Conservation (phyloP, 2,113 vertebrate species). For the Lamprologus callipterus region DNA sequence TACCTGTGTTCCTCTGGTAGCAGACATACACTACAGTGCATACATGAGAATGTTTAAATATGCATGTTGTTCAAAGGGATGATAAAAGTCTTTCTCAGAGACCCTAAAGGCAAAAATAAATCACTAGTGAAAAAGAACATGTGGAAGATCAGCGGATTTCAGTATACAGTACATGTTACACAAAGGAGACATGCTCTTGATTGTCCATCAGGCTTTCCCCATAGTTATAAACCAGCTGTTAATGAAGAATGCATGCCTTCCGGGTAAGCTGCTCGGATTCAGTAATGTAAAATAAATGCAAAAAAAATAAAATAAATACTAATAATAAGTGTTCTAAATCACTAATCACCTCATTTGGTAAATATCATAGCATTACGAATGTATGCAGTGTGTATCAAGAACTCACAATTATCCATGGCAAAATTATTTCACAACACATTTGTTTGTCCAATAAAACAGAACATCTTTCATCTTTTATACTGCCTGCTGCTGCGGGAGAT, state of each 20-base stretch:
- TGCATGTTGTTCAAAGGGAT: not conserved
- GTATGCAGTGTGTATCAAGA: not conserved
- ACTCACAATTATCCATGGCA: not conserved
- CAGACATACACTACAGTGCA: not conserved
- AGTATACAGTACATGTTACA: not conserved
- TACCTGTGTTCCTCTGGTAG: not conserved
- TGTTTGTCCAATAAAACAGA: conserved; percentile 26
- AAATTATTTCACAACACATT: not conserved
- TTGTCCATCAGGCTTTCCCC: not conserved
- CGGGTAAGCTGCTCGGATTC: not conserved
- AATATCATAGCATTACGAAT: not conserved
- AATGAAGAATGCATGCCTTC: not conserved
- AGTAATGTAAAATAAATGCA: not conserved
- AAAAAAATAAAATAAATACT: not conserved
- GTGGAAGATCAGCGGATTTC: not conserved
- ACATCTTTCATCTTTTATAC: not conserved
- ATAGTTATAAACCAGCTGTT: not conserved
- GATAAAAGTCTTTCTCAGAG: not conserved
- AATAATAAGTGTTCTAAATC: conserved; percentile 1
- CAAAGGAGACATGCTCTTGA: not conserved
- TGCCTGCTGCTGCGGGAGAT: not conserved
- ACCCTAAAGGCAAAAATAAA: not conserved
- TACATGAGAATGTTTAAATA: not conserved
- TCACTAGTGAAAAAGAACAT: not conserved
- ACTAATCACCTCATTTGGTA: not conserved